Percentiles rank a stretch among this genome's conserved stretches.
Evolutionary conservation across 2,888 invertebrate species (phyloP).

Genomic region (Drosophila ustulata): DNA sequence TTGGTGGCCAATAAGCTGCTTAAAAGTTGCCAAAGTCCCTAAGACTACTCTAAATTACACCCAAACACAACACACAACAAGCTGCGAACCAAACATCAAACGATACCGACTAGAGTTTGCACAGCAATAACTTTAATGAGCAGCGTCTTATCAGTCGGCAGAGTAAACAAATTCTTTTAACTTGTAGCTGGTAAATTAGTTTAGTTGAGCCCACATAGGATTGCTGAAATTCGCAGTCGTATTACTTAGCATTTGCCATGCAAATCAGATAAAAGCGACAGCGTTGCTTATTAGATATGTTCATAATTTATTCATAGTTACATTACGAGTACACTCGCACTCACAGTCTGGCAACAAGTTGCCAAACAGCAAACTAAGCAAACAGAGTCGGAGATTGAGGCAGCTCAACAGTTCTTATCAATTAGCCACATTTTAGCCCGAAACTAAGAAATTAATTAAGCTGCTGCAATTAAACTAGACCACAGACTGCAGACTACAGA

Average conservation of each 20-base stretch:
- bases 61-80: constrained; percentile 44
- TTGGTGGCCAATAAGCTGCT: constrained; percentile 40
- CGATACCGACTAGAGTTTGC: constrained; percentile 30
- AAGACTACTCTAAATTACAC: constrained; percentile 20
- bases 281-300: constrained; percentile 52
- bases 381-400: constrained; percentile 16
- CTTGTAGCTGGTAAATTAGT: constrained; percentile 37
- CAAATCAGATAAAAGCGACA: constrained; percentile 51
- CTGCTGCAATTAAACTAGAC: constrained; percentile 2
- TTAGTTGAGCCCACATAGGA: constrained; percentile 2
- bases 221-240: constrained; percentile 27
- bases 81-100: constrained; percentile 48
- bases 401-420: constrained; percentile 6
- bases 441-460: constrained; percentile 28
- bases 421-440: constrained; percentile 5
- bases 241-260: constrained; percentile 15
- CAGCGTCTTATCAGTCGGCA: background rate
- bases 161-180: constrained; percentile 41
- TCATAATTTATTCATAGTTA: constrained; percentile 62
- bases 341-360: constrained; percentile 34
- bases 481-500: background rate
- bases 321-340: constrained; percentile 15
- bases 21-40: constrained; percentile 35
- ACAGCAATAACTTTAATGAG: constrained; percentile 43
- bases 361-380: constrained; percentile 16